A percentile compares a stretch with the other conserved stretches of the same genome.
phyloP scores from a whole-genome alignment of 35 echinoderm and acorn worm genomes.

The Anneissia japonica region DNA sequence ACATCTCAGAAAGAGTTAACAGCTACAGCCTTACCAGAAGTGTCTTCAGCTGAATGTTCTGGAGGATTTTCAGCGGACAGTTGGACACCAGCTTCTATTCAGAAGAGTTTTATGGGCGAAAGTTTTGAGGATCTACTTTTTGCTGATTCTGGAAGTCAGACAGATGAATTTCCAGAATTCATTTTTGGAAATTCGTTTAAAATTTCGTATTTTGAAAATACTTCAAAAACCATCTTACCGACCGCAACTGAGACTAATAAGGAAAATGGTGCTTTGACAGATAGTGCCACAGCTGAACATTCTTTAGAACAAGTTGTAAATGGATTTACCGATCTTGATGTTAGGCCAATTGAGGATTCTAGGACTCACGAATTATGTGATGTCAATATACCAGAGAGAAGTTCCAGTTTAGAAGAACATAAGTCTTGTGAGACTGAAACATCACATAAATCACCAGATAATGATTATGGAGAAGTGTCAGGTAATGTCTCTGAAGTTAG shows the following conservation, averaged over 20 bases:
- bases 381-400: too few species aligned
- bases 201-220: not conserved
- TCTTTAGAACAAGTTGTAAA: not conserved
- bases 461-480: not conserved
- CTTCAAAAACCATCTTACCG: not conserved
- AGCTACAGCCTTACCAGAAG: not conserved
- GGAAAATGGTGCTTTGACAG: too few species aligned
- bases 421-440: too few species aligned
- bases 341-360: too few species aligned
- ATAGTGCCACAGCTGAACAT: not conserved
- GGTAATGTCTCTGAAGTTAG: not conserved
- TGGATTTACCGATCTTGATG: too few species aligned
- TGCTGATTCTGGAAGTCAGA: not conserved
- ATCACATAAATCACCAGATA: too few species aligned
- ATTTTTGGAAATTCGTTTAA: not conserved
- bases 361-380: too few species aligned
- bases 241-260: too few species aligned
- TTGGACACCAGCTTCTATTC: not conserved
- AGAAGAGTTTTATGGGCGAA: not conserved
- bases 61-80: not conserved
- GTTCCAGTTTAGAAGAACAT: too few species aligned
- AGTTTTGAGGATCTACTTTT: not conserved
- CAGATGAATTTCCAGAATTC: not conserved
- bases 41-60: not conserved
- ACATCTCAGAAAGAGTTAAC: too few species aligned